phyloP scores from a whole-genome alignment of 2,888 invertebrate genomes.

The Oscheius onirici region DNA sequence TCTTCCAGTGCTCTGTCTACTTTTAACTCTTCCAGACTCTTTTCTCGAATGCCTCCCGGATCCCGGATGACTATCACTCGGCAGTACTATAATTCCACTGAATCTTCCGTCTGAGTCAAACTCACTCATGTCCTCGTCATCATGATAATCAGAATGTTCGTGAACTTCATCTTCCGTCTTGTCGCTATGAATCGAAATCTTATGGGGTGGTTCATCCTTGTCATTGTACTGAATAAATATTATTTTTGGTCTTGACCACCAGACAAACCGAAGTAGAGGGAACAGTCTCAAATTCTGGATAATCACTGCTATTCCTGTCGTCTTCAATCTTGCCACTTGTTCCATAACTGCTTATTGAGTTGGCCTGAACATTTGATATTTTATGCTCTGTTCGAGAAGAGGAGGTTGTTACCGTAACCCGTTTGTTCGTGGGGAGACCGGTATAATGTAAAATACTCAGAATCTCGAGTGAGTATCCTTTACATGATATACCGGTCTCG shows the following conservation, averaged over 20 bases:
- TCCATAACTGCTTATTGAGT: conserved; percentile 28
- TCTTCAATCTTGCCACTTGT: conserved; percentile 26
- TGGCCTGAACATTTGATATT: conserved; percentile 1
- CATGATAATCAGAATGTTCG: conserved; percentile 4
- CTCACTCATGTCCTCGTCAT: conserved; percentile 17
- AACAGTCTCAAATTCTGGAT: conserved; percentile 10
- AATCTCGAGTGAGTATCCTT: no score
- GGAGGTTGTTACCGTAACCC: no score
- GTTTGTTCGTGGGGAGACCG: no score
- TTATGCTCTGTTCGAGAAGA: no score
- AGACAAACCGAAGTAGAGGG: conserved; percentile 9
- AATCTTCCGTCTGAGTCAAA: not conserved
- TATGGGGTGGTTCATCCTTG: not conserved
- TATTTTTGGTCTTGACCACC: not conserved
- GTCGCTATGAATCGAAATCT: conserved; percentile 24
- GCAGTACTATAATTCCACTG: not conserved
- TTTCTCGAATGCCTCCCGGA: not conserved
- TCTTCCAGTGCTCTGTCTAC: conserved; percentile 5
- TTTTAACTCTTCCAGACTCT: not conserved
- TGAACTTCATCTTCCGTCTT: conserved; percentile 22
- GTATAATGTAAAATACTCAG: no score
- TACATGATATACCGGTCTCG: no score
- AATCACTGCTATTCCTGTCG: conserved; percentile 25
- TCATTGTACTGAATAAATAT: not conserved
- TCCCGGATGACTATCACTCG: conserved; percentile 15